These are phyloP conservation scores for Cettia cetti DNA, from an alignment of 2,113 vertebrate genomes.

Conservation along the genomic window DNA sequence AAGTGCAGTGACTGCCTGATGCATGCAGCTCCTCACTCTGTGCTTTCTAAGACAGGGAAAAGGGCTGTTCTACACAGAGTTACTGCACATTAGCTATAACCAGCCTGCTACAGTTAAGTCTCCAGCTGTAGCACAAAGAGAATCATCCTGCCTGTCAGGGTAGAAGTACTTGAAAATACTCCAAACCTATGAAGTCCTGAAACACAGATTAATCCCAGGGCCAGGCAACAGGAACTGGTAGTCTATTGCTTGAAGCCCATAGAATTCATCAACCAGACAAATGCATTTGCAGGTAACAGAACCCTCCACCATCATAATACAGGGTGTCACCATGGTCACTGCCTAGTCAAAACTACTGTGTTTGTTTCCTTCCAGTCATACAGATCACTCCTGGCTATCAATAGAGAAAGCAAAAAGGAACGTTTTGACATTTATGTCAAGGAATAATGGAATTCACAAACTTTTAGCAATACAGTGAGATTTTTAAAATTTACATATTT, in stretches of 20 bases:
- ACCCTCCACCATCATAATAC: neutral
- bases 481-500: neutral
- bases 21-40: neutral
- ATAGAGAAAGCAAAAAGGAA: neutral
- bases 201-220: neutral
- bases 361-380: neutral
- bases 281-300: neutral
- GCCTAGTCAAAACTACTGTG: neutral
- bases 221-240: neutral
- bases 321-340: neutral
- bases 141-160: neutral
- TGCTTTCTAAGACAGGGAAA: neutral
- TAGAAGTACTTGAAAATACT: neutral
- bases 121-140: neutral
- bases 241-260: neutral
- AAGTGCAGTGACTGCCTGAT: neutral
- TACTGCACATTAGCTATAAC: neutral
- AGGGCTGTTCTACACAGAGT: neutral
- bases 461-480: neutral
- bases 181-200: neutral
- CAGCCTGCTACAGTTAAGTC: neutral
- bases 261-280: neutral
- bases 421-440: neutral
- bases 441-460: neutral
- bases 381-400: neutral